Evolutionary conservation across 1,140 invertebrate species (phyloP).

Genomic region (Pseudomyrmex dendroicus): DNA sequence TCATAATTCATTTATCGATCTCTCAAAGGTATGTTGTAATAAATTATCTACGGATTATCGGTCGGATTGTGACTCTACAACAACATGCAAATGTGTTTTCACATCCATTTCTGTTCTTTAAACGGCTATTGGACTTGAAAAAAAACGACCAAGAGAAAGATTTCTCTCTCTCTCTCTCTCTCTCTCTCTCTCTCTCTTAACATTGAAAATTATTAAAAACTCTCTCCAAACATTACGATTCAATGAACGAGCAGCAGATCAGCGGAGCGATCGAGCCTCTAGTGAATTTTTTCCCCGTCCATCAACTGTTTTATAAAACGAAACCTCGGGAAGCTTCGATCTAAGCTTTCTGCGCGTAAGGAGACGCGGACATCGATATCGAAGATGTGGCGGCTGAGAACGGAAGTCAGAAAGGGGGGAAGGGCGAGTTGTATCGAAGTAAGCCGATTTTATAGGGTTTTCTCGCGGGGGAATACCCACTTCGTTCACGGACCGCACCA

Average conservation of each 20-base stretch:
- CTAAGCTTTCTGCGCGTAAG: conserved; percentile 28
- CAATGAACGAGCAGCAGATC: neutral
- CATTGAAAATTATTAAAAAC: conserved; percentile 34
- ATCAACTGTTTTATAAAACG: conserved; percentile 70
- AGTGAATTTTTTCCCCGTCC: neutral
- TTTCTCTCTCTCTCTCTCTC: too few species aligned
- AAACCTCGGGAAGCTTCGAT: conserved; percentile 56
- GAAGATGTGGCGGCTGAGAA: neutral
- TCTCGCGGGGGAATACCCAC: conserved; percentile 62
- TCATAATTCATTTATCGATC: conserved; percentile 37
- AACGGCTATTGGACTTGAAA: neutral
- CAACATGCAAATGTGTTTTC: too few species aligned
- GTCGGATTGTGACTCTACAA: too few species aligned
- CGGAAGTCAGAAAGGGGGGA: neutral
- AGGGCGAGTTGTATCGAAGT: conserved; percentile 66
- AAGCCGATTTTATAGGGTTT: conserved; percentile 78
- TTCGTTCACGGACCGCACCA: conserved; percentile 28
- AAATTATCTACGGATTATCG: conserved; percentile 1
- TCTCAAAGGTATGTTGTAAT: neutral
- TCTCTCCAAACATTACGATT: neutral
- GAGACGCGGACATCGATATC: neutral
- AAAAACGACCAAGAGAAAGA: neutral
- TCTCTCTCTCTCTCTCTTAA: neutral
- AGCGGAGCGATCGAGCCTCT: neutral
- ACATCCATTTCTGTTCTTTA: too few species aligned